These are phyloP conservation scores for Mythimna lalbum DNA, from an alignment of 2,888 invertebrate species.

Conservation along the genomic window DNA sequence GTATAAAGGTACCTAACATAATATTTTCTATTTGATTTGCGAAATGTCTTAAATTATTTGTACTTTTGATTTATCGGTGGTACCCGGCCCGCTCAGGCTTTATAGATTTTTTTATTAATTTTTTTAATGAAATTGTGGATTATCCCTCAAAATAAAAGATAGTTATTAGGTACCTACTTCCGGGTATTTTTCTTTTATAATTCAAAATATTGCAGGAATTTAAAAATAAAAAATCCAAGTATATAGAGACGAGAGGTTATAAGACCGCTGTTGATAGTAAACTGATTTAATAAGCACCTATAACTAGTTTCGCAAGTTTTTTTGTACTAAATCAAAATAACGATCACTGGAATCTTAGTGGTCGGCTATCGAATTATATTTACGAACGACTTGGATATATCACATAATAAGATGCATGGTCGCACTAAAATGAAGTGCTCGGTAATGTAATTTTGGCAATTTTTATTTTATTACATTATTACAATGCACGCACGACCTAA, in stretches of 20 bases:
- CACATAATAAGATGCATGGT: neutral
- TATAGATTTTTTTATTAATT: no score
- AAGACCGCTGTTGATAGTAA: conserved; percentile 8
- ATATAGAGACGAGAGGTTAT: neutral
- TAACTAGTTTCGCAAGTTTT: conserved; percentile 49
- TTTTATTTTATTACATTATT: no score
- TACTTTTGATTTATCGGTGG: neutral
- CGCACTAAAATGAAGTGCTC: no score
- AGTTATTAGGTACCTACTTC: neutral
- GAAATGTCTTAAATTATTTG: neutral
- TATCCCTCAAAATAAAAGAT: neutral
- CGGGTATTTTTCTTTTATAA: neutral
- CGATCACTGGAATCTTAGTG: conserved; percentile 4
- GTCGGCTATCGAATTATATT: neutral
- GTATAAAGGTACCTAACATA: neutral
- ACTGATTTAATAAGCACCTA: conserved; percentile 2
- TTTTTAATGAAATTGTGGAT: neutral
- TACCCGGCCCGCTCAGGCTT: neutral
- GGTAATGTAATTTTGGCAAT: no score
- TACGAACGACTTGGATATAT: neutral
- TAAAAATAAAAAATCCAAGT: neutral
- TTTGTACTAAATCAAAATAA: conserved; percentile 25
- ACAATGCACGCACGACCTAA: no score
- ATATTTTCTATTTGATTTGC: conserved; percentile 5
- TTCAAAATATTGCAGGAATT: neutral